These are phyloP conservation scores for Luperina testacea DNA, from an alignment of 2,888 invertebrate genomes.

Conservation along the genomic window DNA sequence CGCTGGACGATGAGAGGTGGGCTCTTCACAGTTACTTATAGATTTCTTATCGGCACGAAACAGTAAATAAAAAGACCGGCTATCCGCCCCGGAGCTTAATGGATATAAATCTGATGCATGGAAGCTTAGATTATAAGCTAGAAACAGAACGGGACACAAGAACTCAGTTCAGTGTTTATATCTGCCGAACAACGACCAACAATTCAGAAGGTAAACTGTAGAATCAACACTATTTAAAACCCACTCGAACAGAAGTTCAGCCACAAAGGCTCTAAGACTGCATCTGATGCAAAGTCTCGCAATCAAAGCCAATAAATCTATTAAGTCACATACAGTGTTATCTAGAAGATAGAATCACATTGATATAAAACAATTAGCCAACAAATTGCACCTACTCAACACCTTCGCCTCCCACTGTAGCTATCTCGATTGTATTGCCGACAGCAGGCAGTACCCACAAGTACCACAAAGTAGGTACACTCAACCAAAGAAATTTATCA, in stretches of 20 bases:
- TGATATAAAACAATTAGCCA: constrained; percentile 54
- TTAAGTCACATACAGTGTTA: constrained; percentile 8
- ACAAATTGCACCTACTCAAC: constrained; percentile 46
- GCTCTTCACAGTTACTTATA: constrained; percentile 11
- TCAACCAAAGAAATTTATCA: background rate
- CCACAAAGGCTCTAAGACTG: background rate
- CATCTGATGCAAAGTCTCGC: constrained; percentile 1
- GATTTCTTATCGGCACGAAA: constrained; percentile 27
- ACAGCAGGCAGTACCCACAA: constrained; percentile 1
- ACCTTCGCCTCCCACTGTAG: constrained; percentile 42
- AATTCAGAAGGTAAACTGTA: background rate
- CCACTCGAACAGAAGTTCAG: background rate
- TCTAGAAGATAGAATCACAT: constrained; percentile 23
- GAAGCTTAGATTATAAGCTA: background rate
- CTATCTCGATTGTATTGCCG: constrained; percentile 26
- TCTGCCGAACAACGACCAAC: background rate
- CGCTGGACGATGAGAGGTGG: constrained; percentile 21
- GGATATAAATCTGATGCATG: background rate
- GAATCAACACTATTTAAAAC: background rate
- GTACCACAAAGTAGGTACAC: constrained; percentile 5
- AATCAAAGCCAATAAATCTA: constrained; percentile 11
- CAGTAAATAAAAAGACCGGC: background rate
- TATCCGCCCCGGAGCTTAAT: background rate
- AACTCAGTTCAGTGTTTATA: background rate
- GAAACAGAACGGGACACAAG: background rate